These are phyloP conservation scores for Teleiodes luculella DNA, from an alignment of 2,888 invertebrate species.

Conservation along the genomic window DNA sequence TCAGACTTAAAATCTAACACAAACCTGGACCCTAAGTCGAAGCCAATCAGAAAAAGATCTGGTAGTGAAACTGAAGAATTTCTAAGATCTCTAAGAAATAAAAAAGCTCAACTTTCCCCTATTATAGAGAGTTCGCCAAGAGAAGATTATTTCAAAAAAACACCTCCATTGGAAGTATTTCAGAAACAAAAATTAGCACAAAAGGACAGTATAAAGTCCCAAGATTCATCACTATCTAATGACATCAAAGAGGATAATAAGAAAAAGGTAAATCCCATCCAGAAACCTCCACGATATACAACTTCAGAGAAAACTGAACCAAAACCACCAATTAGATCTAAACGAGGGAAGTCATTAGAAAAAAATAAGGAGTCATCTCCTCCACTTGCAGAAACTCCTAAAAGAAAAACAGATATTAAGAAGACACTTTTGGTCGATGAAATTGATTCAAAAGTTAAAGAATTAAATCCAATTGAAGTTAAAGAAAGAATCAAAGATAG, in stretches of 20 bases:
- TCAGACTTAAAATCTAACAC: constrained; percentile 80
- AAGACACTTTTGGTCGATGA: constrained; percentile 61
- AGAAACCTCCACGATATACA: constrained; percentile 67
- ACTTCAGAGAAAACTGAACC: constrained; percentile 62
- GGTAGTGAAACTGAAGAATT: constrained; percentile 81
- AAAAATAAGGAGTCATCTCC: constrained; percentile 57
- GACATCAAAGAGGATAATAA: constrained; percentile 30
- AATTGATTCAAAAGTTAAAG: constrained; percentile 57
- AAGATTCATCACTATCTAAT: constrained; percentile 38
- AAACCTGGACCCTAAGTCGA: constrained; percentile 57
- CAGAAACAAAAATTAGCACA: constrained; percentile 55
- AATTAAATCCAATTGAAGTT: constrained; percentile 47
- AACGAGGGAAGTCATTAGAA: constrained; percentile 59
- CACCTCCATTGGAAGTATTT: constrained; percentile 59
- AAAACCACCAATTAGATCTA: constrained; percentile 58
- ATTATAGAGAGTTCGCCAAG: constrained; percentile 87
- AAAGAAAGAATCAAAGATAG: constrained; percentile 74
- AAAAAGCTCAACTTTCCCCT: constrained; percentile 85
- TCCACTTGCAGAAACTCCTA: constrained; percentile 61
- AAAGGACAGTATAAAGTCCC: constrained; percentile 47
- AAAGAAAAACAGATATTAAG: constrained; percentile 59
- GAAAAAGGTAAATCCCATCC: constrained; percentile 69
- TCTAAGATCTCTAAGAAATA: constrained; percentile 72
- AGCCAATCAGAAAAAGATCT: constrained; percentile 77
- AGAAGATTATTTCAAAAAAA: constrained; percentile 82